phyloP scores from a whole-genome alignment of 2,797 vertebrate genomes.

The Pantherophis vulpinus region DNA sequence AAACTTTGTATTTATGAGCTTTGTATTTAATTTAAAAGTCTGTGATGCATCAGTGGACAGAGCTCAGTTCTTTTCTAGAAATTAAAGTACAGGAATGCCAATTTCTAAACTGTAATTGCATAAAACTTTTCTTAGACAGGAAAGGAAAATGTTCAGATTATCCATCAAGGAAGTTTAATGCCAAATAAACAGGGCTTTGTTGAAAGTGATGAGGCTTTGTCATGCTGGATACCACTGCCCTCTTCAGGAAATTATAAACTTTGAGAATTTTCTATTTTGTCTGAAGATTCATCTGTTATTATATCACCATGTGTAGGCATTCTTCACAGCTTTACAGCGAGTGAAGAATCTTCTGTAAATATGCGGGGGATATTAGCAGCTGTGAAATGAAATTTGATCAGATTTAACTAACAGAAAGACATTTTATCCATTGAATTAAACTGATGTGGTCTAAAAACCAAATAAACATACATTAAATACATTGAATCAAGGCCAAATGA shows the following conservation, averaged over 20 bases:
- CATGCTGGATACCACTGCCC: conserved; percentile 63
- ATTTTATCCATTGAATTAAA: background rate
- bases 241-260: conserved; percentile 49
- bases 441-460: background rate
- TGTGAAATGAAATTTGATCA: background rate
- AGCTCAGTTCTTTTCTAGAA: conserved; percentile 57
- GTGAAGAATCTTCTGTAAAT: background rate
- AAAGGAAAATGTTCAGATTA: conserved; percentile 62
- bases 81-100: conserved; percentile 57
- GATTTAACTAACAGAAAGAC: background rate
- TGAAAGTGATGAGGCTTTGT: conserved; percentile 32
- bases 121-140: conserved; percentile 62
- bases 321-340: background rate
- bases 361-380: background rate
- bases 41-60: conserved; percentile 51
- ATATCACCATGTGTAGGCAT: background rate
- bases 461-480: background rate
- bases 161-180: conserved; percentile 58
- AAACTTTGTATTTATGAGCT: conserved; percentile 33
- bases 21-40: conserved; percentile 56
- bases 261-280: conserved; percentile 12
- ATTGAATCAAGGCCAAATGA: background rate
- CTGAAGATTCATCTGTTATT: conserved; percentile 14
- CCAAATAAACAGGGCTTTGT: conserved; percentile 49
- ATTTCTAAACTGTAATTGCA: conserved; percentile 67